These are phyloP conservation scores for Grapholita molesta DNA, from an alignment of 1,140 invertebrate genomes.

Conservation along the genomic window DNA sequence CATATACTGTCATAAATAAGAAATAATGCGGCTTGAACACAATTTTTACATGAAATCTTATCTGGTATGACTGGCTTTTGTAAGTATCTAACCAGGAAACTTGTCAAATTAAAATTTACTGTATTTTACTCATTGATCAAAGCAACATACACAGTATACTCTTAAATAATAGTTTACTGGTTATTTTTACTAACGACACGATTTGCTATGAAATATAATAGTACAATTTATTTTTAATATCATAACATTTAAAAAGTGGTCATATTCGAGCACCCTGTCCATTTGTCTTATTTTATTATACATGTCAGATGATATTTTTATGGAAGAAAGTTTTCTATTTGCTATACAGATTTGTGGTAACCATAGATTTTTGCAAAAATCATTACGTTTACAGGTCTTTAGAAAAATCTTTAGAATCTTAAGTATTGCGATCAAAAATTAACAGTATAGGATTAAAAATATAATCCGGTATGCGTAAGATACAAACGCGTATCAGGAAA, in stretches of 20 bases:
- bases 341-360: no score
- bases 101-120: not conserved
- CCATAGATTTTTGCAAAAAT: no score
- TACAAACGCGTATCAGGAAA: no score
- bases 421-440: no score
- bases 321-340: not conserved
- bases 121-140: not conserved
- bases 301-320: not conserved
- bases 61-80: not conserved
- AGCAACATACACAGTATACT: not conserved
- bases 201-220: not conserved
- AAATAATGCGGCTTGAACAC: not conserved
- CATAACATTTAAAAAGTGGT: not conserved
- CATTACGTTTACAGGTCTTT: no score
- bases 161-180: not conserved
- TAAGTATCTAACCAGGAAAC: not conserved
- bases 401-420: no score
- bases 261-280: not conserved
- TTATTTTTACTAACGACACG: not conserved
- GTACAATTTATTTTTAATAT: not conserved
- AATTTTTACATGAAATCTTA: not conserved
- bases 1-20: slow-evolving; percentile 28
- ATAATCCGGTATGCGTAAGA: no score
- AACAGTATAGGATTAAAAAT: no score
- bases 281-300: not conserved